Evolutionary conservation across 2,888 invertebrate genomes (phyloP), one percentile per base, ranked within the genome.

Genomic region (Silvanus unidentatus): DNA sequence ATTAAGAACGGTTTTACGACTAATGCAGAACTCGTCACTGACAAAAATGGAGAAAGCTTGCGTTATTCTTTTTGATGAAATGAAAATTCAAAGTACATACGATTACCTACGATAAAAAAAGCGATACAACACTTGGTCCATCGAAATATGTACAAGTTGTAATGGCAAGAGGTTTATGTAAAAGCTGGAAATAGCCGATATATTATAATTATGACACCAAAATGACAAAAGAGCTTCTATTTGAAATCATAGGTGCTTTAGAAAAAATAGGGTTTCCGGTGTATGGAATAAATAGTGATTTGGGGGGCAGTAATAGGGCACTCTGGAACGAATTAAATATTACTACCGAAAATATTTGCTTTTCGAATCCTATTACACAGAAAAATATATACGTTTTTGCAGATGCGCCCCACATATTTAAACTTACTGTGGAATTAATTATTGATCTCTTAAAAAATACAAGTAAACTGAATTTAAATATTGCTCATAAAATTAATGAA

Each of bases 201-300:
- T 49, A 44, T 44, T 47, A 41, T 44, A 37, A 49, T 40, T 47
- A 49, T 42, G 43, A 49, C 16, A 22, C 43, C 32, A 47, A 47
- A 40, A 29, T 49, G 4, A 44, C 49, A 32, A 49, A 47, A 42
- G 39, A 44, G 15, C 34, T 47, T 5, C 16, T 40, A 43, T 43
- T 45, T 29, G 32, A 43, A 53, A 45, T 46, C 54, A 43, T 44
- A 40, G 32, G 10, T 45, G 45, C 36, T 41, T 39, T 53, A 32
- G 52, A 58, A 30, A 42, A 44, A 43, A 48, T 49, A 40, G 55
- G 54, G 1, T 57, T 43, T 47, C 41, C 50, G 30, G 58, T 59
- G 16, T 51, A 57, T 42, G 55, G 56, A n/a, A 15, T 58, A 5
- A 54, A 55, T 16, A 47, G 43, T 39, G 54, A 58, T 43, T 44